Base-by-base conservation (phyloP, 2,113 vertebrate species). In the Stigmatopora nigra region DNA sequence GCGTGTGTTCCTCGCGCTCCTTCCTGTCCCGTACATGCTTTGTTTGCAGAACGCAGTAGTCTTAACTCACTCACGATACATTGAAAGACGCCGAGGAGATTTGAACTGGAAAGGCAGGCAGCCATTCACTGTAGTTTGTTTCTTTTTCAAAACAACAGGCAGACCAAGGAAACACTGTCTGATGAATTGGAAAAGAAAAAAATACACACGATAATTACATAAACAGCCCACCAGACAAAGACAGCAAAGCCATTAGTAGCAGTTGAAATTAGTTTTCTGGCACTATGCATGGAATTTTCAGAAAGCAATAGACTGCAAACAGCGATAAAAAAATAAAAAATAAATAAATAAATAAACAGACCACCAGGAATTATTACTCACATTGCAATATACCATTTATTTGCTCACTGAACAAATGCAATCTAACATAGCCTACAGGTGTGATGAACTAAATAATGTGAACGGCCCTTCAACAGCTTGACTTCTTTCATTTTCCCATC, bases 391-490 rank as follows among this genome's bases (percentile, higher is more conserved):
- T 68, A 71, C 56, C 35, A 61, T 79, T 74, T 17, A 76, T 68
- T 80, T 65, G 70, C 65, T 80, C 68, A 67, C 7, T 49, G 19
- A 71, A 68, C 61, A 77, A 64, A 74, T 69, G 61, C 60, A 70
- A 64, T 59, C 65, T 31, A 76, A 65, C 55, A 63, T 70, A 74
- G 79, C 81, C 83, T 78, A 69, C 80, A 86, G 84, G 75, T 86
- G 73, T 69, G 59, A 78, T 85, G 85, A 78, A 69, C 75, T 72
- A 71, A 81, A 78, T 78, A 78, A 85, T 84, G 62, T 78, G 80
- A 82, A 84, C 73, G 53, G 60, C 14, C 60, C n/a, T 13, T 45
- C n/a, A 31, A 31, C 25, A 2, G 25, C 79, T 69, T 52, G 63
- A 61, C 63, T 1, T 48, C 61, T 77, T 71, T 62, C 61, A 81